Base-by-base conservation (phyloP, 2,797 vertebrate species). In the Ceryle rudis region DNA sequence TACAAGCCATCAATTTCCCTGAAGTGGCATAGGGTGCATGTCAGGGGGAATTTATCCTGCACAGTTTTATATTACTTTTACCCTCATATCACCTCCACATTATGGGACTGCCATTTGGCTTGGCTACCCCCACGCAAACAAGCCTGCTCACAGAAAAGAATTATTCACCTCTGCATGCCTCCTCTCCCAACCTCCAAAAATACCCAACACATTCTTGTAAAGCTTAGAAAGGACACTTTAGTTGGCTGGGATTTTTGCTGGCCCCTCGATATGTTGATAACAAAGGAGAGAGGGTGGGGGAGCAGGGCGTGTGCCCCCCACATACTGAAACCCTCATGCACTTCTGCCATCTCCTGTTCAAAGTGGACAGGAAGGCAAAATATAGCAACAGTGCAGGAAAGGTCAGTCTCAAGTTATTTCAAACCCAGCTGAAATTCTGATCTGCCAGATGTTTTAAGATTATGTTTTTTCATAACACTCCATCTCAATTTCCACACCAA, bases 341-440 rank as follows among this genome's bases (percentile, higher is more conserved):
- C 13, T 66, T 93, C 73, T 90, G 28, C 31, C 19, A 14, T 23
- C 79, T 69, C 46, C 83, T 2, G 1, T 72, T 73, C 4, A 1
- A 1, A 0, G 3, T n/a, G 28, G 46, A 52, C 31, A 29, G 39
- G 87, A 86, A 88, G 70, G 39, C 1, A 3, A 82, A 89, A 79
- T 47, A 49, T 0, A 4, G 51, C 70, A 94, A 69, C 8, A 46
- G 58, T 26, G 14, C 37, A n/a, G 62, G 44, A 90, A 94, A 88
- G 62, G 62, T 90, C 67, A 42, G 18, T 77, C 60, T 69, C 60
- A 46, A 89, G 69, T 70, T 73, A 64, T 67, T 95, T 91, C 88
- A 96, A 95, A 90, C 28, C 14, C 39, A 83, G 87, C 20, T 52
- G 86, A 95, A 94, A 44, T 65, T 86, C 81, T 90, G 78, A 86